Evolutionary conservation across 2,113 vertebrate genomes (phyloP).

Genomic region (Balaeniceps rex): DNA sequence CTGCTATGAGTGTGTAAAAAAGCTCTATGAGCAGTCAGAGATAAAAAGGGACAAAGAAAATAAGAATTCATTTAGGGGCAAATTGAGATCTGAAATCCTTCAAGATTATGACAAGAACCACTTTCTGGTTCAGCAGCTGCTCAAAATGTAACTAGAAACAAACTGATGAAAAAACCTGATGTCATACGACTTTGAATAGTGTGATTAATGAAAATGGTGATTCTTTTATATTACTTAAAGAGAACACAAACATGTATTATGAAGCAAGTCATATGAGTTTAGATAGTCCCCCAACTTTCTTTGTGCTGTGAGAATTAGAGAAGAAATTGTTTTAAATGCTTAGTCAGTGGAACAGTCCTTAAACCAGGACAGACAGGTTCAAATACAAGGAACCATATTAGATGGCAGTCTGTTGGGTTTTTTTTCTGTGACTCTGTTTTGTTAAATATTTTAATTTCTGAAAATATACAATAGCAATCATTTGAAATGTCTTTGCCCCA

Average conservation of each 20-base stretch:
- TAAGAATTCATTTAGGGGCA: background rate
- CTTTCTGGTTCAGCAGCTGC: background rate
- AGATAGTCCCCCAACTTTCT: background rate
- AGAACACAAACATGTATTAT: background rate
- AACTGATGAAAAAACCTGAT: background rate
- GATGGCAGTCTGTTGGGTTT: background rate
- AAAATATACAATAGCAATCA: background rate
- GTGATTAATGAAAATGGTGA: background rate
- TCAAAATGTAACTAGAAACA: conserved; percentile 4
- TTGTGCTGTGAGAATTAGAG: background rate
- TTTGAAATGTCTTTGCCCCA: conserved; percentile 46
- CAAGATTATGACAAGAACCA: background rate
- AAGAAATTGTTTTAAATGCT: background rate
- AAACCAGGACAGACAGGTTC: background rate
- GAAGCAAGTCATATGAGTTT: background rate
- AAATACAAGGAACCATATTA: background rate
- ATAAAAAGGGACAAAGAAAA: background rate
- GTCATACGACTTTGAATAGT: background rate
- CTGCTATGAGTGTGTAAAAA: background rate
- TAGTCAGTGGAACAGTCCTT: background rate
- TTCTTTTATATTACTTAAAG: background rate
- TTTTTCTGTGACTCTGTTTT: background rate
- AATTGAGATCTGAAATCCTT: background rate
- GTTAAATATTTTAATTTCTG: conserved; percentile 39
- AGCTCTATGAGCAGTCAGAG: background rate